These are phyloP conservation scores for Champsocephalus gunnari DNA, from an alignment of 2,797 vertebrate species.

Conservation along the genomic window DNA sequence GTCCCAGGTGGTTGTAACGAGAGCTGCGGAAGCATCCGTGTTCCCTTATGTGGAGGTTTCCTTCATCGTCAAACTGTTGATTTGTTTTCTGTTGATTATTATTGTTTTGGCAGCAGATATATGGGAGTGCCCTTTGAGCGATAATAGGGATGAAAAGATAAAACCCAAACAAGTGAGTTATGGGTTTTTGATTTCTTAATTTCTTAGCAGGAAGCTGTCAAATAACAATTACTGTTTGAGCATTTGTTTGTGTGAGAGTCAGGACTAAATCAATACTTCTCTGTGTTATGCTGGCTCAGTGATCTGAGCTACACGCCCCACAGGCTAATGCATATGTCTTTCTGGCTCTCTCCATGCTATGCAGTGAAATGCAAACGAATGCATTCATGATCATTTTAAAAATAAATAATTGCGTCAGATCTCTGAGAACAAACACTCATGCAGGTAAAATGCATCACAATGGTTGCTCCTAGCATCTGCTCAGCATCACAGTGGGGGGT, in stretches of 20 bases:
- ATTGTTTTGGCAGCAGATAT: not conserved
- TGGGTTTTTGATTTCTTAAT: not conserved
- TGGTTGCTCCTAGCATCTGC: not conserved
- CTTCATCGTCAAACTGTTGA: not conserved
- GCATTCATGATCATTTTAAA: not conserved
- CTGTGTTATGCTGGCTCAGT: not conserved
- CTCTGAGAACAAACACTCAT: not conserved
- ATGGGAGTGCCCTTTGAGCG: not conserved
- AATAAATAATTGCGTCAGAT: not conserved
- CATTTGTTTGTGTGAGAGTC: not conserved
- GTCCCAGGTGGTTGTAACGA: not conserved
- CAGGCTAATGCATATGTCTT: constrained; percentile 2
- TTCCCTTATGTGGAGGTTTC: not conserved
- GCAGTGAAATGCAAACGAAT: not conserved
- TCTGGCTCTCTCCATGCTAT: not conserved
- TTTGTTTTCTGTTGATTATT: not conserved
- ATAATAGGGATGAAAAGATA: too few relatives aligned
- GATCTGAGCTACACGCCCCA: not conserved
- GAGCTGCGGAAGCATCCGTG: not conserved
- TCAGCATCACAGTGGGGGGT: constrained; percentile 22
- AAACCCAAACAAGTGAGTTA: not conserved
- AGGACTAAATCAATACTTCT: not conserved
- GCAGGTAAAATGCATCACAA: not conserved
- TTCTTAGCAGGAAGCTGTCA: not conserved
- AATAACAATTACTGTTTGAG: not conserved